phyloP scores from a whole-genome alignment of 2,888 invertebrate genomes.

The Heteromyza rotundicornis region DNA sequence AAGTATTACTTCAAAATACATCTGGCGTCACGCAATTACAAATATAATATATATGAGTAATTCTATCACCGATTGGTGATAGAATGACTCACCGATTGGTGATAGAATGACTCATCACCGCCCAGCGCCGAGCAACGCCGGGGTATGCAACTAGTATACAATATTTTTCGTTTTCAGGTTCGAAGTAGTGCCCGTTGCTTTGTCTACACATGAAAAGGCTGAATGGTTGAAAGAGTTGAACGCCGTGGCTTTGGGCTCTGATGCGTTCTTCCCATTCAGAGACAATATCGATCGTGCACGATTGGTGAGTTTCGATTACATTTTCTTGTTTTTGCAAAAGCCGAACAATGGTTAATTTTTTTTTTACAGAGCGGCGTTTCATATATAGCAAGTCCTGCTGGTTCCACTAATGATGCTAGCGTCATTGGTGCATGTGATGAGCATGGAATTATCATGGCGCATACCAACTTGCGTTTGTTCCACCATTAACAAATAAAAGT shows the following conservation, averaged over 20 bases:
- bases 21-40: too few relatives aligned
- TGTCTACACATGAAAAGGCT: slow-evolving; percentile 72
- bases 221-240: slow-evolving; percentile 75
- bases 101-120: too few relatives aligned
- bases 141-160: background rate
- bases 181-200: slow-evolving; percentile 70
- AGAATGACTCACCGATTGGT: too few relatives aligned
- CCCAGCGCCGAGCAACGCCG: background rate
- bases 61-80: too few relatives aligned
- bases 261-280: slow-evolving; percentile 98
- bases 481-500: slow-evolving; percentile 73
- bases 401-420: slow-evolving; percentile 90
- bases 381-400: slow-evolving; percentile 91
- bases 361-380: slow-evolving; percentile 85
- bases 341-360: background rate
- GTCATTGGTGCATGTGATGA: slow-evolving; percentile 93
- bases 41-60: too few relatives aligned
- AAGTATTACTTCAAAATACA: too few relatives aligned
- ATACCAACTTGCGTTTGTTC: slow-evolving; percentile 90
- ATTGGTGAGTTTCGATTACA: slow-evolving; percentile 68
- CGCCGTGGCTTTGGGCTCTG: slow-evolving; percentile 87
- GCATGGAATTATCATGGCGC: slow-evolving; percentile 83
- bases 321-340: background rate
- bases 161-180: slow-evolving; percentile 42
- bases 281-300: slow-evolving; percentile 94